Percentiles rank a stretch among this genome's conserved stretches.
Evolutionary conservation across 2,888 invertebrate genomes (phyloP).

Genomic region (Tetranychus piercei): DNA sequence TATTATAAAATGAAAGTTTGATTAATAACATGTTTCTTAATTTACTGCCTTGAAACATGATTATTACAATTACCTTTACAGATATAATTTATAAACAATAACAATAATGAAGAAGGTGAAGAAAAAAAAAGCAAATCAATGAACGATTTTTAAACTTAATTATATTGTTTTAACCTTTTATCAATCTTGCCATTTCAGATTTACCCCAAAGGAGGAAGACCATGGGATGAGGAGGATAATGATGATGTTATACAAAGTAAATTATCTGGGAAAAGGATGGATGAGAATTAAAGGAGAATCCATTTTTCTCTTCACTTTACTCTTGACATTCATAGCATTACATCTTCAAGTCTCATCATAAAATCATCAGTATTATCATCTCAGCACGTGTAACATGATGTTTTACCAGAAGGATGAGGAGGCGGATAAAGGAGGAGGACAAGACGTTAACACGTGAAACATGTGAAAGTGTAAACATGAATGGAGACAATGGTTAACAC

Average conservation of each 20-base stretch:
- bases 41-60: neutral
- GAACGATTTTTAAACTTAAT: neutral
- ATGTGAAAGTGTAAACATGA: constrained; percentile 4
- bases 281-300: neutral
- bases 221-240: neutral
- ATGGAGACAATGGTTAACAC: neutral
- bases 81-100: too few species aligned
- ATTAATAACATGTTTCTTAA: neutral
- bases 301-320: neutral
- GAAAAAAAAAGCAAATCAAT: neutral
- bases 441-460: neutral
- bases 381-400: neutral
- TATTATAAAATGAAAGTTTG: neutral
- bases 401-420: neutral
- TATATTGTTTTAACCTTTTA: neutral
- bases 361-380: neutral
- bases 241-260: neutral
- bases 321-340: neutral
- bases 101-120: neutral
- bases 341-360: neutral
- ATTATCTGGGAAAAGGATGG: neutral
- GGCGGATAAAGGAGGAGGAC: neutral
- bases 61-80: neutral
- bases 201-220: neutral
- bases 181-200: neutral